Evolutionary conservation across 2,888 invertebrate genomes (phyloP).

Genomic region (Mimas tiliae): DNA sequence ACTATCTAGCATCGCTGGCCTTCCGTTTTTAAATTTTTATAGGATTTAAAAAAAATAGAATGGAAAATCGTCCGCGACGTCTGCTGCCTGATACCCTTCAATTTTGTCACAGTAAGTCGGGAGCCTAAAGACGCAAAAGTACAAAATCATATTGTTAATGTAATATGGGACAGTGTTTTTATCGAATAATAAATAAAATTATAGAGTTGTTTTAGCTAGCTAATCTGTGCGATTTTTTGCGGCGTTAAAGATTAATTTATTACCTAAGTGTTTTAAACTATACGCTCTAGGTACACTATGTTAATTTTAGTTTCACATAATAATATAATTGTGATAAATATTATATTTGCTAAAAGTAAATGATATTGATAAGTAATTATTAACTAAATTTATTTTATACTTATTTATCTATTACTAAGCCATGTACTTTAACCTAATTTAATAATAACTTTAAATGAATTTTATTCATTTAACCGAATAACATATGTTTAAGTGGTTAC

Average conservation of each 20-base stretch:
- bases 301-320: neutral
- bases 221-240: neutral
- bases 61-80: too few relatives aligned
- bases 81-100: too few relatives aligned
- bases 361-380: too few relatives aligned
- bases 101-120: too few relatives aligned
- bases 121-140: too few relatives aligned
- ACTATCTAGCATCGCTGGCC: too few relatives aligned
- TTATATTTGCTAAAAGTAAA: neutral
- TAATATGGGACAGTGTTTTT: too few relatives aligned
- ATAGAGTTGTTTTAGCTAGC: too few relatives aligned
- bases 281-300: neutral
- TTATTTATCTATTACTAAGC: constrained; percentile 41
- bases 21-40: too few relatives aligned
- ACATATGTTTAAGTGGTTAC: neutral
- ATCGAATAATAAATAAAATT: too few relatives aligned
- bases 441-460: constrained; percentile 33
- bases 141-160: too few relatives aligned
- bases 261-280: neutral
- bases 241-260: neutral
- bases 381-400: neutral
- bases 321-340: constrained; percentile 3
- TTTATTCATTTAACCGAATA: constrained; percentile 29
- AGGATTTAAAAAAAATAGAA: too few relatives aligned
- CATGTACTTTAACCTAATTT: constrained; percentile 45